Percentiles rank a stretch among this genome's conserved stretches.
These are phyloP conservation scores for Papilio demoleus DNA, from an alignment of 2,888 invertebrate species.

Conservation along the genomic window DNA sequence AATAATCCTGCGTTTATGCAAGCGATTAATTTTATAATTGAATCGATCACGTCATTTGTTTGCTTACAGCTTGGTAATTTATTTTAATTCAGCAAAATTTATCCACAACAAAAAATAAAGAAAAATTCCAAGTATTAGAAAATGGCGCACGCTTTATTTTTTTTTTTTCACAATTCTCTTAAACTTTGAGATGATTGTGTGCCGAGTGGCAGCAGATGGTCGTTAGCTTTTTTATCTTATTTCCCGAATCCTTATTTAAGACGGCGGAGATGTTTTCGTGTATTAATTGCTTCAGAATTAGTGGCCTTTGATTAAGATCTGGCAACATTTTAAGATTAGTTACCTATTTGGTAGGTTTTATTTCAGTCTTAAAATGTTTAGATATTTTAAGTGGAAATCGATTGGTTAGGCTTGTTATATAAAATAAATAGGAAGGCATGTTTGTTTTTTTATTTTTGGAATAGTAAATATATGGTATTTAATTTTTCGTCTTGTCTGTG, in stretches of 20 bases:
- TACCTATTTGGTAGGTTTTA: constrained; percentile 27
- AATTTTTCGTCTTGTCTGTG: neutral
- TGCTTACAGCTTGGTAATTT: too few species aligned
- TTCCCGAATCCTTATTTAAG: constrained; percentile 40
- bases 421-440: neutral
- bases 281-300: constrained; percentile 48
- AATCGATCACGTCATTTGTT: neutral
- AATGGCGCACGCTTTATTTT: constrained; percentile 36
- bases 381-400: constrained; percentile 37
- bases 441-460: neutral
- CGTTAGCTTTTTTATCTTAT: constrained; percentile 40
- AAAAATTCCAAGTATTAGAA: constrained; percentile 13
- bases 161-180: constrained; percentile 45
- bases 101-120: neutral
- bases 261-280: constrained; percentile 36
- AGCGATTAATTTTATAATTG: neutral
- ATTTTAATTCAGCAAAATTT: too few species aligned
- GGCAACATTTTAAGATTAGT: constrained; percentile 42
- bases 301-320: constrained; percentile 42
- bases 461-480: neutral
- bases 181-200: constrained; percentile 51
- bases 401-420: constrained; percentile 26
- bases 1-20: neutral
- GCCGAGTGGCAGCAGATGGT: constrained; percentile 48
- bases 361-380: constrained; percentile 29